Evolutionary conservation across 2,797 vertebrate species (phyloP).

Genomic region (Buceros bicornis): DNA sequence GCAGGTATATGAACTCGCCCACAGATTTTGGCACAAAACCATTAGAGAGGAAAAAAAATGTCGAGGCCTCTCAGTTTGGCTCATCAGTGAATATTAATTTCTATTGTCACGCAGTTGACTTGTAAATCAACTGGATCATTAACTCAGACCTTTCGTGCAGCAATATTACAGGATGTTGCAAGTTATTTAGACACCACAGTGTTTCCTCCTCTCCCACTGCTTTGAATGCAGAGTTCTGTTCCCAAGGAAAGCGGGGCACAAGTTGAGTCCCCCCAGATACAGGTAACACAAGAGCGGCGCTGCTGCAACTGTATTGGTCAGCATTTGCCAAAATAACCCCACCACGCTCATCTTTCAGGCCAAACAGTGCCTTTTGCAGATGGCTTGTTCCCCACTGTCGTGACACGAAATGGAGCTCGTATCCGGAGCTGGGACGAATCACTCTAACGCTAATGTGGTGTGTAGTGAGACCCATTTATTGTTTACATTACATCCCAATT

Average conservation of each 20-base stretch:
- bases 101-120: conserved; percentile 43
- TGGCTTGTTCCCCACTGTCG: background rate
- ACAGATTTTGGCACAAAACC: background rate
- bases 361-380: background rate
- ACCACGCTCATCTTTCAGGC: background rate
- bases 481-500: too few relatives aligned
- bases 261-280: background rate
- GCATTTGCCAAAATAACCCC: background rate
- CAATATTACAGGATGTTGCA: background rate
- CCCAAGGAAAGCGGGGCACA: background rate
- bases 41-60: background rate
- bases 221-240: background rate
- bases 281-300: background rate
- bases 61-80: background rate
- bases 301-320: background rate
- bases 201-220: background rate
- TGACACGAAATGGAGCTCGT: too few relatives aligned
- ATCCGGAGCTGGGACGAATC: too few relatives aligned
- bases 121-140: conserved; percentile 65
- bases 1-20: background rate
- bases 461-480: too few relatives aligned
- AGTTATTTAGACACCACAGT: background rate
- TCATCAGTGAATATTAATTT: conserved; percentile 68
- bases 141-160: conserved; percentile 55
- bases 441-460: too few relatives aligned